phyloP scores from a whole-genome alignment of 2,888 invertebrate species.

The Operophtera brumata region DNA sequence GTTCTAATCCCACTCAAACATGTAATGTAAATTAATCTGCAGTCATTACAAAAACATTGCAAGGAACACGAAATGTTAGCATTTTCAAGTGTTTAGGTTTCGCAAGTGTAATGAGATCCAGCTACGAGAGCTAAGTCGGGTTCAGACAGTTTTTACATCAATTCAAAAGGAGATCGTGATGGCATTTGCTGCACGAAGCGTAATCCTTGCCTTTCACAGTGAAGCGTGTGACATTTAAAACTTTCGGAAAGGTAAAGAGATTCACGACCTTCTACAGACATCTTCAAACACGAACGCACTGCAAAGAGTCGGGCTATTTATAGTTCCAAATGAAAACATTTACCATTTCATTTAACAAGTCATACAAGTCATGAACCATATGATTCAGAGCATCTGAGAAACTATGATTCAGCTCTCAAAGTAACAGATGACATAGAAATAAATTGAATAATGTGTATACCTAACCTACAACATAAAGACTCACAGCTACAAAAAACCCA shows the following conservation, averaged over 20 bases:
- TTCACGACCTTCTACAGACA: conserved; percentile 36
- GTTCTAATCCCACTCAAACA: conserved; percentile 8
- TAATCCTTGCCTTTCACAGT: conserved; percentile 64
- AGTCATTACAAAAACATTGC: background rate
- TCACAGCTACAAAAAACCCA: background rate
- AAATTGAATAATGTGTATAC: conserved; percentile 9
- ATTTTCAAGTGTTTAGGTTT: conserved; percentile 12
- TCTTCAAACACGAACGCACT: conserved; percentile 9
- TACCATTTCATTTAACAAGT: conserved; percentile 8
- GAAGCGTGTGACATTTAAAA: conserved; percentile 63
- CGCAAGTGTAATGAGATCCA: conserved; percentile 21
- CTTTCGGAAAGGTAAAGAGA: conserved; percentile 46
- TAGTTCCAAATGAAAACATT: background rate
- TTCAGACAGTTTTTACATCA: conserved; percentile 46
- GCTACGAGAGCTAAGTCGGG: conserved; percentile 7
- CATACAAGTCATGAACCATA: conserved; percentile 1
- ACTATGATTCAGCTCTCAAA: conserved; percentile 20
- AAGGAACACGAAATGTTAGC: conserved; percentile 1
- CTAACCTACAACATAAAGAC: conserved; percentile 1
- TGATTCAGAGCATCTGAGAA: conserved; percentile 18
- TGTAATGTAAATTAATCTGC: conserved; percentile 9
- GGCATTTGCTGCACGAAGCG: conserved; percentile 59
- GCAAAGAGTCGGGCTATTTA: background rate
- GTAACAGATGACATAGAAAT: conserved; percentile 7
- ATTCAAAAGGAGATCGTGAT: conserved; percentile 61